Evolutionary conservation across 2,888 invertebrate genomes (phyloP), one percentile per base, ranked within the genome.

Genomic region (Drosophila meridiana): DNA sequence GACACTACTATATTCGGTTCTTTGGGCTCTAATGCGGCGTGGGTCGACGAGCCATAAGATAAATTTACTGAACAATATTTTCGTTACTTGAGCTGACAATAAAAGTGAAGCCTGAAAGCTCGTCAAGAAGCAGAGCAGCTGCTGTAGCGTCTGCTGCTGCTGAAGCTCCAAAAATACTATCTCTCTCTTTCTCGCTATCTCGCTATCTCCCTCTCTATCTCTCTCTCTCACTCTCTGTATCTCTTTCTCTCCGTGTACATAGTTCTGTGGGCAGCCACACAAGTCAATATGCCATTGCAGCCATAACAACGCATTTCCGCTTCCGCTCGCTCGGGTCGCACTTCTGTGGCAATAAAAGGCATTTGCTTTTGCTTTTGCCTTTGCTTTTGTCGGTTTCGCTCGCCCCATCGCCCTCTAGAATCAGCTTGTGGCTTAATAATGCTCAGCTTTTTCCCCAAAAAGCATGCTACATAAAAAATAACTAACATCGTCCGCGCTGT

Each of bases 31-130:
- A 55, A 71, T 38, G 61, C 42, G 20, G 43, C 40, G 11, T n/a
- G 20, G 34, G 26, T 8, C 28, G 26, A n/a, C 60, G 43, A 36
- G 55, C 61, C 69, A 65, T 64, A 57, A 70, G 62, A 80, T 74
- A 74, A 77, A 80, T 80, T 76, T 69, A 70, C 74, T 72, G 69
- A 72, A 64, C 78, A 72, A 76, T 74, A 80, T 74, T 70, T 73
- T 57, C 45, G 58, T 63, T 50, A 50, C 58, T 69, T 42, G 60
- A 58, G 63, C 52, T 79, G 63, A 60, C 63, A 79, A 69, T 79
- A 79, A 74, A 78, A 66, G 40, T 40, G 40, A 55, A 30, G 28
- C 20, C n/a, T 9, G 56, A 38, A 55, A 30, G 38, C 28, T 30
- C 32, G 56, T 42, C 28, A 42, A 20, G 63, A 42, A 48, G 47